These are phyloP conservation scores for Mus spicilegus DNA, from an alignment of 2,113 vertebrate genomes.

Conservation along the genomic window DNA sequence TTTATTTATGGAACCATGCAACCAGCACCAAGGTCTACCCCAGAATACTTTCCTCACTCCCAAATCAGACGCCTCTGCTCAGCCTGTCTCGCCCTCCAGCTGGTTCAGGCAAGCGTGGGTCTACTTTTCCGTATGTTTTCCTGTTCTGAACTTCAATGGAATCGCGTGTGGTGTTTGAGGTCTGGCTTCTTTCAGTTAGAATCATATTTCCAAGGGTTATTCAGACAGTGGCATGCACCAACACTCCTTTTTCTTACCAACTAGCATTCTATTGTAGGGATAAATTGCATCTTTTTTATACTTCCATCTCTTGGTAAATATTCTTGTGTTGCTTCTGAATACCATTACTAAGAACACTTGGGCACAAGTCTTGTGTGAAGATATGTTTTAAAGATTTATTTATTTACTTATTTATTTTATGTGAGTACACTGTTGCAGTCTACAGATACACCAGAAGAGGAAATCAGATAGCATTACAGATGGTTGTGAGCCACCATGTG, in stretches of 20 bases:
- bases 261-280: not conserved
- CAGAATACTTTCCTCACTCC: not conserved
- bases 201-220: not conserved
- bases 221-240: not conserved
- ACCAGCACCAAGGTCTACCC: not conserved
- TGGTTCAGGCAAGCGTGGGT: not conserved
- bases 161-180: not conserved
- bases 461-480: too few species aligned
- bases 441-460: too few species aligned
- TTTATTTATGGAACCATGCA: not conserved
- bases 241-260: not conserved
- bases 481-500: too few species aligned
- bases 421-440: too few species aligned
- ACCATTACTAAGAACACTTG: not conserved
- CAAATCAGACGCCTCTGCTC: not conserved
- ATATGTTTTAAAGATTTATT: not conserved
- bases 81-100: not conserved
- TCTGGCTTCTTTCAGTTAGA: constrained; percentile 9
- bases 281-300: not conserved
- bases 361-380: not conserved
- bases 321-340: not conserved
- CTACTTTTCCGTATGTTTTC: not conserved
- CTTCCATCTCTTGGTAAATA: not conserved
- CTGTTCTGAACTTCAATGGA: not conserved
- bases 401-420: too few species aligned